phyloP scores from a whole-genome alignment of 2,888 invertebrate genomes.

The Drosophila fulvimacula region DNA sequence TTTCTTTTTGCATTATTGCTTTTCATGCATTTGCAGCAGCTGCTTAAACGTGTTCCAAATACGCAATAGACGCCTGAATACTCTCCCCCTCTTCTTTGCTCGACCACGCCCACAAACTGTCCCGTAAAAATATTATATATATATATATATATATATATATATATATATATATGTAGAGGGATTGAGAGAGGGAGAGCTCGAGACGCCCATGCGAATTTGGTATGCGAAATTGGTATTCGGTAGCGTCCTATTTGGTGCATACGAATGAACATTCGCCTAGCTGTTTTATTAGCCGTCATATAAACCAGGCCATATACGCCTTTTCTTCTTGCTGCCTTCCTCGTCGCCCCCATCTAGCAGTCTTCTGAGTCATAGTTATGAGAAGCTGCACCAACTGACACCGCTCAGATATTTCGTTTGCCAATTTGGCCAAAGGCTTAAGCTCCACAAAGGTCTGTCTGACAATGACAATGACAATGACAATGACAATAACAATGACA shows the following conservation, averaged over 20 bases:
- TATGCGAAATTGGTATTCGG: slow-evolving; percentile 57
- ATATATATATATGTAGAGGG: not conserved
- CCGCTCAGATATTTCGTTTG: slow-evolving; percentile 24
- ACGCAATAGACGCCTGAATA: slow-evolving; percentile 63
- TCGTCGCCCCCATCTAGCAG: not conserved
- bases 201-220: slow-evolving; percentile 51
- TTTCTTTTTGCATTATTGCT: slow-evolving; percentile 62
- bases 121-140: not conserved
- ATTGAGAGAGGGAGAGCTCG: not conserved
- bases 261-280: slow-evolving; percentile 59
- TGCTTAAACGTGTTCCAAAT: slow-evolving; percentile 78
- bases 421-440: slow-evolving; percentile 18
- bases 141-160: not conserved
- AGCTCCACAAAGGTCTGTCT: not conserved
- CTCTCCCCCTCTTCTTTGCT: not conserved
- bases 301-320: slow-evolving; percentile 52
- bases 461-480: not conserved
- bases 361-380: slow-evolving; percentile 10
- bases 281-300: slow-evolving; percentile 70
- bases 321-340: not conserved
- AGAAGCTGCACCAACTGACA: slow-evolving; percentile 36
- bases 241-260: slow-evolving; percentile 56
- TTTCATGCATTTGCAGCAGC: slow-evolving; percentile 72
- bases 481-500: not conserved
- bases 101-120: not conserved